These are phyloP conservation scores for Drusus annulatus DNA, from an alignment of 1,140 invertebrate genomes.

Conservation along the genomic window DNA sequence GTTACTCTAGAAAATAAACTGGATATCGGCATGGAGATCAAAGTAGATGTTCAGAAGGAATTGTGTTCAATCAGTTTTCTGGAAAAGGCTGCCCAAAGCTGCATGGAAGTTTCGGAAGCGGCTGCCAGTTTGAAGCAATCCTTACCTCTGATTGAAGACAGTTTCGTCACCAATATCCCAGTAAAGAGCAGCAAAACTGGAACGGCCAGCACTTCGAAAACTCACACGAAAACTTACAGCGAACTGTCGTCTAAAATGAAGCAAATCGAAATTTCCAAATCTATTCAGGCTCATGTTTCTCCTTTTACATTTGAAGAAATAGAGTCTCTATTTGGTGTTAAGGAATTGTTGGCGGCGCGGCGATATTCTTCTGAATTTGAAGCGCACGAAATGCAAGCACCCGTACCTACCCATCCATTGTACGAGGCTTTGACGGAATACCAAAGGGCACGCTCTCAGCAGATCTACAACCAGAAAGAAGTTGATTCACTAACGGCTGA, in stretches of 20 bases:
- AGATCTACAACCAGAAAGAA: constrained; percentile 49
- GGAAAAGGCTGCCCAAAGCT: not conserved
- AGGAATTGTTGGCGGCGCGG: constrained; percentile 45
- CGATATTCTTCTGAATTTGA: constrained; percentile 48
- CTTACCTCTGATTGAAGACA: constrained; percentile 16
- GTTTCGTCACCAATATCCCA: not conserved
- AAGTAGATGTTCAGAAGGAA: constrained; percentile 10
- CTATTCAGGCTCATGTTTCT: constrained; percentile 6
- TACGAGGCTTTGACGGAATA: constrained; percentile 52
- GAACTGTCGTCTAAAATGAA: constrained; percentile 40
- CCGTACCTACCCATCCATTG: constrained; percentile 44
- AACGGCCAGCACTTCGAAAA: constrained; percentile 14
- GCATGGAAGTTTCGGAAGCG: constrained; percentile 6
- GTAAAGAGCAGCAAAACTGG: not conserved
- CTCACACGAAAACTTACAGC: constrained; percentile 36
- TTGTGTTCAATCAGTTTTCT: not conserved
- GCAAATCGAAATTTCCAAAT: constrained; percentile 4
- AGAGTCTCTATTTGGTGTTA: constrained; percentile 48
- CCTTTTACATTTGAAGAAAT: constrained; percentile 55
- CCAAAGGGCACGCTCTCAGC: constrained; percentile 48
- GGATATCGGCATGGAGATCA: not conserved
- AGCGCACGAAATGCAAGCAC: constrained; percentile 47
- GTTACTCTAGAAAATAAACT: not conserved
- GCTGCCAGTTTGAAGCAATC: constrained; percentile 16
- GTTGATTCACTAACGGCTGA: constrained; percentile 10